Evolutionary conservation across 1,140 invertebrate species (phyloP), one percentile per base, ranked within the genome.

Genomic region (Adoxophyes honmai): DNA sequence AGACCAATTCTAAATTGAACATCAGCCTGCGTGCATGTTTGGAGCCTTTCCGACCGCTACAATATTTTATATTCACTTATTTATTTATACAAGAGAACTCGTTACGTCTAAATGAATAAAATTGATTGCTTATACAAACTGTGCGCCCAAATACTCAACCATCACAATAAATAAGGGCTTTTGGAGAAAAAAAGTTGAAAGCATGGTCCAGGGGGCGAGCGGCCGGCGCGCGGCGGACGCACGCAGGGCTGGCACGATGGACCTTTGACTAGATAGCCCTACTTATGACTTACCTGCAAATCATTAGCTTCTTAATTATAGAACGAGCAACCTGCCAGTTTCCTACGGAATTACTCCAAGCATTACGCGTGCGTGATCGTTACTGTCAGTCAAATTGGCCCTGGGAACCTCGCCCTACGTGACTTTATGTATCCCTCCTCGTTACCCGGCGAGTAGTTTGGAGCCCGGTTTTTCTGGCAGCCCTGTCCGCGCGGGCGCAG

Each of bases 121-220:
- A 88, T 88, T 88, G 85, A 88, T 88, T 88, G 85, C 85, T 86
- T 86, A 88, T 86, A 88, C 83, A 88, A 88, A 86, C 85, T 79
- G 81, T 82, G 81, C 80, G 77, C 81, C 79, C 83, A 88, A 86
- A 88, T 88, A 86, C 80, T 86, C 77, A 70, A 66, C 76, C 78
- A 86, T 86, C 81, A 80, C 76, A 80, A 86, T 86, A 84, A 88
- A 88, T 86, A 88, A 86, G 77, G 74, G 78, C 70, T 78, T 81
- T 77, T 71, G 74, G 67, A 71, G 60, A 67, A 73, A 73, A 82
- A 83, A 84, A 76, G 68, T 68, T 72, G 78, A 73, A 73, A 79
- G 72, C 58, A 58, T 70, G 66, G 70, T 72, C 62, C 68, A 59
- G 67, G 78, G 66, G 70, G 70, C 68, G 75, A 60, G 64, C 70